Base-by-base conservation (phyloP, 2,797 vertebrate species). In the Prunella strophiata region DNA sequence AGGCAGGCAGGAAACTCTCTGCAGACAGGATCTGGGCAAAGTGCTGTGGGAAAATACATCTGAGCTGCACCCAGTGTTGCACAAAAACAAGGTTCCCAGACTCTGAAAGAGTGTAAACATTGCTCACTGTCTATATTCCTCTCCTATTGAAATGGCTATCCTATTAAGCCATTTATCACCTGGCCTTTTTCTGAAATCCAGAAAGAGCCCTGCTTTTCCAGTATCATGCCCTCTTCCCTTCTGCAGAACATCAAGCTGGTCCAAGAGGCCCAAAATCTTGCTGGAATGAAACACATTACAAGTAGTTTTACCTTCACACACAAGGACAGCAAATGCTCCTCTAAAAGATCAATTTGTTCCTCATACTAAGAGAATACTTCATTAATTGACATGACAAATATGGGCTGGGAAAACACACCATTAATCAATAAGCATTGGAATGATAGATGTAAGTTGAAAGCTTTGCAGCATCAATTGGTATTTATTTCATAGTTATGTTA, bases 341-440 rank as follows among this genome's bases (percentile, higher is more conserved):
- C 34, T 85, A 57, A 81, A 78, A 93, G 34, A 81, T 58, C 26
- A 23, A 57, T 88, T 84, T 86, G 15, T 21, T 85, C 27, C 21
- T 81, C 3, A 1, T 54, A 62, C n/a, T 79, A 73, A 85, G 29
- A 86, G 38, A 73, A 76, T 48, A 70, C 16, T 86, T 87, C 27
- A 76, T 90, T 90, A 90, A 90, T 38, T 70, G 71, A 79, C 40
- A 52, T 54, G 40, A 85, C 29, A 73, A 82, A 95, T 48, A 79
- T 0, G 1, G 22, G 19, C 55, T 79, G 15, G 32, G 67, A 73
- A 94, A 87, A 92, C n/a, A 63, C 17, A 67, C 26, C 13, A 58
- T 91, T 66, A 89, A 91, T 92, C 91, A 85, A 82, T 89, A 89
- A 67, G 26, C 43, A 62, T 21, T 66, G 55, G 32, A 91, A 83